Conservation (phyloP, 1,140 invertebrate species). For the Chironomus striatipennis region DNA sequence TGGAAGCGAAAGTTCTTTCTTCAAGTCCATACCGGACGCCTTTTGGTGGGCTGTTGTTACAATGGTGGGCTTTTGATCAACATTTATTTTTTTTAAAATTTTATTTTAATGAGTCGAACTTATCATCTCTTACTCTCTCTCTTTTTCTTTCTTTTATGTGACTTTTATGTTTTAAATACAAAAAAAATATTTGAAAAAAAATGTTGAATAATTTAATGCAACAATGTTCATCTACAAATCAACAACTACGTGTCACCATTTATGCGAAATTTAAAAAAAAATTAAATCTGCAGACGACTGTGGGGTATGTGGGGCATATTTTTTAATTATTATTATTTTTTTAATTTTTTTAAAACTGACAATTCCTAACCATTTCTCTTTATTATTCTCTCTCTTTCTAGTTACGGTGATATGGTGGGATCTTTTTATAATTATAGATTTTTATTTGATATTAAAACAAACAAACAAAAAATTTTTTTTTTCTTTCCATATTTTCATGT, state of each 20-base stretch:
- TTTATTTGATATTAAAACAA: background rate
- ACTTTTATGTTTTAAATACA: too few relatives aligned
- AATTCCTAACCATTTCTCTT: background rate
- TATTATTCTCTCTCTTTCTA: background rate
- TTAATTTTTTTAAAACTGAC: background rate
- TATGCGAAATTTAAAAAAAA: background rate
- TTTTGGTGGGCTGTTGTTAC: conserved; percentile 99
- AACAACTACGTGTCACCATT: background rate
- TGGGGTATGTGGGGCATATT: background rate
- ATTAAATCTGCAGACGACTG: background rate
- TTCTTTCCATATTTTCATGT: background rate
- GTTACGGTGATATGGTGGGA: conserved; percentile 22
- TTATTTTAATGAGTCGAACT: background rate
- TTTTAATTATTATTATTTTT: too few relatives aligned
- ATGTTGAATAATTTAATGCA: background rate
- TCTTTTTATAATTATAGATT: background rate
- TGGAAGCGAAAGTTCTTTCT: conserved; percentile 94
- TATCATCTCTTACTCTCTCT: background rate
- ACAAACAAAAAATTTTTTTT: background rate
- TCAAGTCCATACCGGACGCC: conserved; percentile 96
- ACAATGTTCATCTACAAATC: background rate
- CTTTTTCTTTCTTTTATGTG: background rate
- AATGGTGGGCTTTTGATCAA: conserved; percentile 49
- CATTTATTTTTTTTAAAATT: background rate
- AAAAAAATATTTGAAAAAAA: background rate